Percentiles rank a stretch among this genome's conserved stretches.
These are phyloP conservation scores for Orcinus orca DNA, from an alignment of 2,113 vertebrate genomes.

Conservation along the genomic window DNA sequence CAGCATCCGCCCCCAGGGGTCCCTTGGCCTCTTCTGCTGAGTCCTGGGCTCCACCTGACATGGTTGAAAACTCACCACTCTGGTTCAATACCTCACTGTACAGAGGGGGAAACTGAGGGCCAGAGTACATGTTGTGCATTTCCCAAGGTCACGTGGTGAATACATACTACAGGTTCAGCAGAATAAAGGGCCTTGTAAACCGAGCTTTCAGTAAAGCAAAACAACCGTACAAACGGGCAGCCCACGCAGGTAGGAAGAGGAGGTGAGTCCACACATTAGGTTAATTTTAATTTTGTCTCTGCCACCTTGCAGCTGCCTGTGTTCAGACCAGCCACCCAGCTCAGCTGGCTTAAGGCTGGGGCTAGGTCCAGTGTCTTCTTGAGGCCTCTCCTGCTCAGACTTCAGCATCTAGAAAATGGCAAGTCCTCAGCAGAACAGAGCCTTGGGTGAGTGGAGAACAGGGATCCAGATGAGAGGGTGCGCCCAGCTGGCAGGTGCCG, in stretches of 20 bases:
- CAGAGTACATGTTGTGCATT: not conserved
- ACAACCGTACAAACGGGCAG: no score
- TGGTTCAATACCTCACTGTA: not conserved
- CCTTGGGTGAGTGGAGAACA: not conserved
- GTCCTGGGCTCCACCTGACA: not conserved
- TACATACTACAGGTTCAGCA: not conserved
- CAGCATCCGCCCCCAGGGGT: no score
- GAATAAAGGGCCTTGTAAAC: not conserved
- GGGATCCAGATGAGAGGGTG: not conserved
- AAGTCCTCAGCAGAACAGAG: not conserved
- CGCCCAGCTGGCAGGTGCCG: no score
- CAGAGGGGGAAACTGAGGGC: not conserved
- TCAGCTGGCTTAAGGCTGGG: not conserved
- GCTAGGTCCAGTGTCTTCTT: not conserved
- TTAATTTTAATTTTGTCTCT: not conserved
- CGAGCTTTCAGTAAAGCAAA: not conserved
- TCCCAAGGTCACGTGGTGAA: not conserved
- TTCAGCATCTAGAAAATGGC: not conserved
- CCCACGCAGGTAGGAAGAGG: not conserved
- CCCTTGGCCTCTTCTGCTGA: not conserved
- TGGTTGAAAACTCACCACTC: not conserved
- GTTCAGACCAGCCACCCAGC: not conserved
- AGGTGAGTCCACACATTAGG: not conserved
- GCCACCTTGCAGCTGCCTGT: not conserved
- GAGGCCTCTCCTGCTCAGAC: not conserved